A percentile compares a stretch with the other conserved stretches of the same genome.
phyloP scores from a whole-genome alignment of 2,888 invertebrate species.

The Apotomis betuletana region DNA sequence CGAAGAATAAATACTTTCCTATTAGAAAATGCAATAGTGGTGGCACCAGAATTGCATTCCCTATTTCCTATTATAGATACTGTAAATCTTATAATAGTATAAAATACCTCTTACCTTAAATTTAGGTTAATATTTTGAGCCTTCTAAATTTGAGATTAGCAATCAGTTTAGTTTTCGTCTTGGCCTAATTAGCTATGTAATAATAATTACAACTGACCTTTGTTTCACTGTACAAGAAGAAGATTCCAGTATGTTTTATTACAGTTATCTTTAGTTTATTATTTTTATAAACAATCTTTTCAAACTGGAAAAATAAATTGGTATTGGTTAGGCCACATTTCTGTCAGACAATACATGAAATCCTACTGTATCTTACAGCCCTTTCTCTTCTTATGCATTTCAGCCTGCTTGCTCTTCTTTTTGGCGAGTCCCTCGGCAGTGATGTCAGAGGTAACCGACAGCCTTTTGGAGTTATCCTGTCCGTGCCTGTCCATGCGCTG shows the following conservation, averaged over 20 bases:
- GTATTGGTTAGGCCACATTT: background rate
- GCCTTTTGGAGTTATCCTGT: constrained; percentile 66
- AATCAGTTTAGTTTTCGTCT: background rate
- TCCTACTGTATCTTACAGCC: constrained; percentile 77
- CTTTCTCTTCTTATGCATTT: constrained; percentile 71
- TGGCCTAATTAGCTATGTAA: background rate
- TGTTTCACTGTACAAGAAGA: background rate
- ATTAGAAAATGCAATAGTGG: too few species aligned
- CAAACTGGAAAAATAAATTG: background rate
- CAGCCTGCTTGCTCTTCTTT: constrained; percentile 73
- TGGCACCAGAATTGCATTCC: too few species aligned
- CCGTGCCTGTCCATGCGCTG: constrained; percentile 55
- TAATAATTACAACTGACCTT: background rate
- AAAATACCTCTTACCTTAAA: constrained; percentile 21
- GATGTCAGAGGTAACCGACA: constrained; percentile 78
- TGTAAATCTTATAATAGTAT: constrained; percentile 22
- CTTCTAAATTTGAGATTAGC: constrained; percentile 1
- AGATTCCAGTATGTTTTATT: background rate
- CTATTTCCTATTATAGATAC: constrained; percentile 20
- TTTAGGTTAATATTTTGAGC: constrained; percentile 44
- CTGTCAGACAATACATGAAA: background rate
- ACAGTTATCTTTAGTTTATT: background rate
- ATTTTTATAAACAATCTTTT: background rate
- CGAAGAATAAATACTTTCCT: constrained; percentile 47
- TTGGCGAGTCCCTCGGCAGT: constrained; percentile 75